Base-by-base conservation (phyloP, 2,113 vertebrate genomes). In the Marmota monax region DNA sequence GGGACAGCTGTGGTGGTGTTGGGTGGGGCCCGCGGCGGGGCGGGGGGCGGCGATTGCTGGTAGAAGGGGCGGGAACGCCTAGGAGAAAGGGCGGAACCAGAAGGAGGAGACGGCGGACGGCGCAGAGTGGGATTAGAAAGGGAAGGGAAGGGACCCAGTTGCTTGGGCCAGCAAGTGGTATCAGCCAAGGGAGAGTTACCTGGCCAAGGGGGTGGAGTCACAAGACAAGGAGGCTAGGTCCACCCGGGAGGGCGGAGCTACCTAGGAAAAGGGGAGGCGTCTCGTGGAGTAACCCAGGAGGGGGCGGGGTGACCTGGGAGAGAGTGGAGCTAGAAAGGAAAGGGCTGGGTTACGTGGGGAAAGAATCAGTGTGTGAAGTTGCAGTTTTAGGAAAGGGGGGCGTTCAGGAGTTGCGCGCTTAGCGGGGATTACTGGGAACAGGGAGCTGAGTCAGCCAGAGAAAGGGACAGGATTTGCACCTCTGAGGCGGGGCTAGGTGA, bases 401-500 rank as follows among this genome's bases (percentile, higher is more conserved):
- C 86, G 10, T 80, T 93, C 51, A 56, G 83, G n/a, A 1, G 6
- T 6, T 5, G 42, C 7, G 4, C 16, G 4, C 13, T 45, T 9
- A 17, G 48, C 48, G 3, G 34, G 76, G 18, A 12, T 51, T 65
- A 22, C 77, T 27, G 76, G 61, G 32, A 53, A 39, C 34, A 51
- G 23, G 1, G 29, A 42, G n/a, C 13, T 0, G 67, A 23, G 37
- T 39, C 48, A n/a, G 45, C 29, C 0, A 10, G 29, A 29, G 37
- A 9, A 48, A 25, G 37, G 51, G 67, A 48, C 12, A 2, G 27
- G 61, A 34, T 34, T 48, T 32, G 56, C 22, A 2, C 18, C n/a
- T 9, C 0, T 0, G 1, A 29, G 18, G 42, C 13, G 7, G 20
- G 32, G 32, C 23, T 20, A 12, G 76, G 32, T 4, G 37, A 22